phyloP scores from a whole-genome alignment of 2,797 vertebrate species.

The Meriones psammophilus region DNA sequence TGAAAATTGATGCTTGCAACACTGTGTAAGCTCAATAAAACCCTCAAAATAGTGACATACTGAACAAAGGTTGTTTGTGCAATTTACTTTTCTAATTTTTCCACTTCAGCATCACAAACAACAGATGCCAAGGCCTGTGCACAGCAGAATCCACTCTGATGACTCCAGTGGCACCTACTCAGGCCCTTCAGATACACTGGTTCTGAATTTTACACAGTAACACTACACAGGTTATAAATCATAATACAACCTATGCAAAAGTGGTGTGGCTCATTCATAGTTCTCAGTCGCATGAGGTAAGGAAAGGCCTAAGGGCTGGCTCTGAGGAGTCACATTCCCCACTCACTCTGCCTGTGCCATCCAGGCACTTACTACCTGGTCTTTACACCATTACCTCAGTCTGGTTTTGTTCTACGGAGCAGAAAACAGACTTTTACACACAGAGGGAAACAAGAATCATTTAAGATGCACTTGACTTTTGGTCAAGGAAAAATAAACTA shows the following conservation, averaged over 20 bases:
- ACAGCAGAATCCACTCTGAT: not conserved
- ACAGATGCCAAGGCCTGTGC: not conserved
- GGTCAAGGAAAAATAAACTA: slow-evolving; percentile 5
- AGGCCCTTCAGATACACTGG: not conserved
- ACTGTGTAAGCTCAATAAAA: slow-evolving; percentile 1
- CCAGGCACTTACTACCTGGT: no score
- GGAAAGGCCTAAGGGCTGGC: not conserved
- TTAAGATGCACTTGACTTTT: slow-evolving; percentile 47
- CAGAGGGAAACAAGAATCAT: not conserved
- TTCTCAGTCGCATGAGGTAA: not conserved
- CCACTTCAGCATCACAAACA: slow-evolving; percentile 57
- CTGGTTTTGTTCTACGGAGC: not conserved
- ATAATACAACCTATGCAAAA: not conserved
- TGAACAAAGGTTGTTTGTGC: slow-evolving; percentile 1
- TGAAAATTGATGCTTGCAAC: not conserved
- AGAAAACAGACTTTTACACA: slow-evolving; percentile 11
- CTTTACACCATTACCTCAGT: not conserved
- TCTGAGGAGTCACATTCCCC: not conserved
- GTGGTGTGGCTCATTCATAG: not conserved
- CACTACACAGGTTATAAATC: not conserved
- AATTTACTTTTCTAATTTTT: not conserved
- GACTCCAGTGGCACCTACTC: slow-evolving; percentile 55
- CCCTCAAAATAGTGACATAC: slow-evolving; percentile 28
- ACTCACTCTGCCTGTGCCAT: accelerated
- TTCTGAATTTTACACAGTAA: slow-evolving; percentile 21